These are phyloP conservation scores for Agonopterix subpropinquella DNA, from an alignment of 2,888 invertebrate species.

Conservation along the genomic window DNA sequence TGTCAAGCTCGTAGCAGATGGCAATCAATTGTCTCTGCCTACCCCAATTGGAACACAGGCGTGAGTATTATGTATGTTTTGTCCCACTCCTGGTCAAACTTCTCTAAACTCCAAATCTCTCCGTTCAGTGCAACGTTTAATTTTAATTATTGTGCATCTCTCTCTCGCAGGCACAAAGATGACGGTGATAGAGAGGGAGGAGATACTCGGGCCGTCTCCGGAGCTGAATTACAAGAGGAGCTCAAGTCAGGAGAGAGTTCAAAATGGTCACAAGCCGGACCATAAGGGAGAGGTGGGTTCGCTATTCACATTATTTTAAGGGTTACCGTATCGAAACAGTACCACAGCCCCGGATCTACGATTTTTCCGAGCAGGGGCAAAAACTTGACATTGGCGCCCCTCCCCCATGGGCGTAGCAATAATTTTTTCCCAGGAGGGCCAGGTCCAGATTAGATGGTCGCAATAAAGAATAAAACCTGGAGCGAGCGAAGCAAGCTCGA, in stretches of 20 bases:
- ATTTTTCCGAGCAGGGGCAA: too few relatives aligned
- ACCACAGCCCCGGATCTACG: too few relatives aligned
- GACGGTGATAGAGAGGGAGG: conserved; percentile 83
- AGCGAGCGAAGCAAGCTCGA: too few relatives aligned
- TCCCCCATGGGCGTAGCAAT: too few relatives aligned
- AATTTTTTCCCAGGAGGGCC: too few relatives aligned
- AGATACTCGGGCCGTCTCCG: conserved; percentile 85
- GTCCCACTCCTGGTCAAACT: background rate
- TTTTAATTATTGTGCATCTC: background rate
- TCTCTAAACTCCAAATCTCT: background rate
- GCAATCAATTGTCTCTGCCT: background rate
- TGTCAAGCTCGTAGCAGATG: too few relatives aligned
- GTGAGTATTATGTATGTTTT: background rate
- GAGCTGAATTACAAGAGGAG: conserved; percentile 74
- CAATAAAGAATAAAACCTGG: too few relatives aligned
- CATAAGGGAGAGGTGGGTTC: conserved; percentile 40
- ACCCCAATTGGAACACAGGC: background rate
- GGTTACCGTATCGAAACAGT: too few relatives aligned
- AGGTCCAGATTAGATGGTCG: too few relatives aligned
- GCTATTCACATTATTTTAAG: background rate
- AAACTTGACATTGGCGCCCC: too few relatives aligned
- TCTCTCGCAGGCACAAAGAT: conserved; percentile 66
- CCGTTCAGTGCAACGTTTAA: too few relatives aligned
- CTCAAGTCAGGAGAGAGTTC: conserved; percentile 55
- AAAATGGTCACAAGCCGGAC: conserved; percentile 35